These are phyloP conservation scores for Leucophenga maculata DNA, from an alignment of 2,888 invertebrate species.

Conservation along the genomic window DNA sequence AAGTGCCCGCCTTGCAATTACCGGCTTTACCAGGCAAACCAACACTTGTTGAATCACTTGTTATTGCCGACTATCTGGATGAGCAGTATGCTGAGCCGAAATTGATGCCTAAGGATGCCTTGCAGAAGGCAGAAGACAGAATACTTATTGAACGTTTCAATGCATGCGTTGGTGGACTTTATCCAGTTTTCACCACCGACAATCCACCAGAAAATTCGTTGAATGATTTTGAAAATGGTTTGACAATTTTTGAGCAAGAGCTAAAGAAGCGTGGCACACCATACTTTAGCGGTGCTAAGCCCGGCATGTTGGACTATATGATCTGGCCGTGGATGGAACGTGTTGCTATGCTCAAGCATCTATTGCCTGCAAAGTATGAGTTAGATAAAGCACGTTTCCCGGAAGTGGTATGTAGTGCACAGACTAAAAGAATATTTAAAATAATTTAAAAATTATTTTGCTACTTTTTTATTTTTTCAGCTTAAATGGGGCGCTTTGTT, in stretches of 20 bases:
- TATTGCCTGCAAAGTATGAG: conserved; percentile 75
- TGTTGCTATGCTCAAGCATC: conserved; percentile 74
- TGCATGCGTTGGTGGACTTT: conserved; percentile 54
- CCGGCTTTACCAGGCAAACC: conserved; percentile 73
- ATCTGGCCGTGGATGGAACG: conserved; percentile 89
- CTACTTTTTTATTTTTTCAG: background rate
- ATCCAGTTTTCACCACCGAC: conserved; percentile 15
- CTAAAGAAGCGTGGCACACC: conserved; percentile 76
- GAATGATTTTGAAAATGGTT: conserved; percentile 65
- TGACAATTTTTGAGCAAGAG: conserved; percentile 80
- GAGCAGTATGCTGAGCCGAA: conserved; percentile 81
- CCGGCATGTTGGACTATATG: conserved; percentile 87
- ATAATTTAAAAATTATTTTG: background rate
- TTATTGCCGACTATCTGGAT: conserved; percentile 86
- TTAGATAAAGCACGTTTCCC: conserved; percentile 46
- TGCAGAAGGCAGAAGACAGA: conserved; percentile 69
- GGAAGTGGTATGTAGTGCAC: conserved; percentile 37
- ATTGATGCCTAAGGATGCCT: conserved; percentile 76
- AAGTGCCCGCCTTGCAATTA: conserved; percentile 85
- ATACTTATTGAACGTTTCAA: conserved; percentile 69
- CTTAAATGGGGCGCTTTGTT: conserved; percentile 80
- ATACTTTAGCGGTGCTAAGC: conserved; percentile 80
- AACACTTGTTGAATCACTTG: conserved; percentile 84
- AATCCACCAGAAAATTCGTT: conserved; percentile 20
- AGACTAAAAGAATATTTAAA: too few species aligned